Evolutionary conservation across 2,888 invertebrate species (phyloP).

Genomic region (Ecliptopera silaceata): DNA sequence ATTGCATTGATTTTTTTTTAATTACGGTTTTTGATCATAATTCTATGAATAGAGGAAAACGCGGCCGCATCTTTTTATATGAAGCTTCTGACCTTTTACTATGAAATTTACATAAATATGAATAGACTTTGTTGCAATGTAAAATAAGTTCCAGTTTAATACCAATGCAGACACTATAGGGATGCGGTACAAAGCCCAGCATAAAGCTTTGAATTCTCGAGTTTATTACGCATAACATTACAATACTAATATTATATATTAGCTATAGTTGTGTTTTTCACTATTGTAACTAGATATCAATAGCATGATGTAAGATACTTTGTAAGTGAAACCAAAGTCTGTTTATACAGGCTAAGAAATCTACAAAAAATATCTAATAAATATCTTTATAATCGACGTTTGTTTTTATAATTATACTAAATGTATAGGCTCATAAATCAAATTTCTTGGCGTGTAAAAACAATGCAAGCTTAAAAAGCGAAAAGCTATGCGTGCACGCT

Average conservation of each 20-base stretch:
- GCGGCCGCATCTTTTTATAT: not conserved
- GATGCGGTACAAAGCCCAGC: not conserved
- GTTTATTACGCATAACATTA: not conserved
- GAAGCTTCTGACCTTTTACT: not conserved
- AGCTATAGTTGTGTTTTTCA: not conserved
- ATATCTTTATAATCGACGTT: not conserved
- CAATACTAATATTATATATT: not conserved
- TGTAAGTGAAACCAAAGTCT: not conserved
- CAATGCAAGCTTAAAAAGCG: not conserved
- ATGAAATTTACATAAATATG: too few species aligned
- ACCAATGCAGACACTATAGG: not conserved
- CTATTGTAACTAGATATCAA: not conserved
- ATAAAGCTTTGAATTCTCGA: not conserved
- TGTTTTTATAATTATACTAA: not conserved
- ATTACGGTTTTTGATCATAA: too few species aligned
- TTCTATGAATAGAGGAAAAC: too few species aligned
- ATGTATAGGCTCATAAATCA: not conserved
- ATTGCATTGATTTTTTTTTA: not conserved
- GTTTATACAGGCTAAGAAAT: not conserved
- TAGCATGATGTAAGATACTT: not conserved
- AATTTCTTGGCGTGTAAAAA: not conserved
- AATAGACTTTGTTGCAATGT: not conserved
- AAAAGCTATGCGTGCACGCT: not conserved
- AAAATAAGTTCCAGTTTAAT: not conserved
- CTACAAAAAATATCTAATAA: not conserved